Conservation (phyloP, 2,888 invertebrate genomes). For the Labia minor region DNA sequence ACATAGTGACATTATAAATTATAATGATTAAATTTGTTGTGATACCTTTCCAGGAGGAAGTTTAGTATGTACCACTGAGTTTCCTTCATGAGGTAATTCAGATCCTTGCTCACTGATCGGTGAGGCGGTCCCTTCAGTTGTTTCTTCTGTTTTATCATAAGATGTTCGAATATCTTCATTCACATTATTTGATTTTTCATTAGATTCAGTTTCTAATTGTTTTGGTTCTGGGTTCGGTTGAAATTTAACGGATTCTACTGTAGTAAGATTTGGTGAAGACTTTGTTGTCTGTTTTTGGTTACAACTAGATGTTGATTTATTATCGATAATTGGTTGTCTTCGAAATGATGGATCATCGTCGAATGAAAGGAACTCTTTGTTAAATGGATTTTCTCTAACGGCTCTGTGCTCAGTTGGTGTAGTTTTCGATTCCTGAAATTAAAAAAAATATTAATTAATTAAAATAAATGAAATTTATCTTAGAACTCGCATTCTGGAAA, state of each 20-base stretch:
- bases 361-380: neutral
- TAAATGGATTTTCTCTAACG: neutral
- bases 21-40: neutral
- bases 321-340: neutral
- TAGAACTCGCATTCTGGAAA: too few species aligned
- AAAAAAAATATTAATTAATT: too few species aligned
- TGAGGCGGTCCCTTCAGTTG: neutral
- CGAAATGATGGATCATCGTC: neutral
- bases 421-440: neutral
- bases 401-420: neutral
- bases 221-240: too few species aligned
- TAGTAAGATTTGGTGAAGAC: too few species aligned
- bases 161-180: slow-evolving; percentile 17
- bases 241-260: too few species aligned
- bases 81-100: slow-evolving; percentile 48
- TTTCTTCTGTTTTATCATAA: slow-evolving; percentile 28
- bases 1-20: too few species aligned
- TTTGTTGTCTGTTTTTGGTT: neutral
- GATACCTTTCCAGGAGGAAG: slow-evolving; percentile 60
- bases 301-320: neutral
- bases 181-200: slow-evolving; percentile 22
- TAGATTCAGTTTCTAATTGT: slow-evolving; percentile 22
- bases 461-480: too few species aligned
- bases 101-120: neutral
- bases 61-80: slow-evolving; percentile 51